Conservation (phyloP, 2,888 invertebrate species). For the Tuta absoluta region DNA sequence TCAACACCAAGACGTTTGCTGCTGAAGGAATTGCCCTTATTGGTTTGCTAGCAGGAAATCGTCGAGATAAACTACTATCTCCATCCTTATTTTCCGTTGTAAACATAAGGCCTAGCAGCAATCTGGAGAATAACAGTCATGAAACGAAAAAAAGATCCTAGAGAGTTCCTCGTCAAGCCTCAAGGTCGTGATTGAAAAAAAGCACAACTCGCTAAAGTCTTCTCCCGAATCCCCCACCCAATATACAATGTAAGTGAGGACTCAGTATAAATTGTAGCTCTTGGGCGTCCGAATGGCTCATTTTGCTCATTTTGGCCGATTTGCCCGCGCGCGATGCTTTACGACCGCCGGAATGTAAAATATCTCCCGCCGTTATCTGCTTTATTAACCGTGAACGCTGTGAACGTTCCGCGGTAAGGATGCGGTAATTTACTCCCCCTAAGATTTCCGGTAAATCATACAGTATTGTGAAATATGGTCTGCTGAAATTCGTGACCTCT, state of each 20-base stretch:
- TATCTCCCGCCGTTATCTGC: conserved; percentile 64
- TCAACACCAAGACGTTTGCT: too few relatives aligned
- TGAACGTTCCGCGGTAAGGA: conserved; percentile 30
- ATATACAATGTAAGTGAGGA: conserved; percentile 48
- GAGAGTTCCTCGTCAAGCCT: too few relatives aligned
- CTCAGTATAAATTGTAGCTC: conserved; percentile 73
- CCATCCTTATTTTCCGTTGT: too few relatives aligned
- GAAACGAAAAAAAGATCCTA: too few relatives aligned
- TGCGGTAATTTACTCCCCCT: conserved; percentile 25
- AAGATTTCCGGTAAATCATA: conserved; percentile 32
- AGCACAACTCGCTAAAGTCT: conserved; percentile 27
- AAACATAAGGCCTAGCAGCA: too few relatives aligned
- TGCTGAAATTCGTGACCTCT: not conserved
- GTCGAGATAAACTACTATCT: too few relatives aligned
- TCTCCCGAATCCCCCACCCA: conserved; percentile 38
- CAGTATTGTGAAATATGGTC: conserved; percentile 3
- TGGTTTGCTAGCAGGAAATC: too few relatives aligned
- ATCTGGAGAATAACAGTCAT: too few relatives aligned
- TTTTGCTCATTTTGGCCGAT: conserved; percentile 75
- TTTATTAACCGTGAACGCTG: conserved; percentile 63
- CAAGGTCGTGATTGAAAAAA: too few relatives aligned
- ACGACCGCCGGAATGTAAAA: conserved; percentile 65
- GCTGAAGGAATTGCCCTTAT: too few relatives aligned
- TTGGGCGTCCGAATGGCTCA: conserved; percentile 74
- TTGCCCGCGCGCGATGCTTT: conserved; percentile 65